Evolutionary conservation across 2,888 invertebrate genomes (phyloP), one percentile per base, ranked within the genome.

Genomic region (Drosophila bunnanda): DNA sequence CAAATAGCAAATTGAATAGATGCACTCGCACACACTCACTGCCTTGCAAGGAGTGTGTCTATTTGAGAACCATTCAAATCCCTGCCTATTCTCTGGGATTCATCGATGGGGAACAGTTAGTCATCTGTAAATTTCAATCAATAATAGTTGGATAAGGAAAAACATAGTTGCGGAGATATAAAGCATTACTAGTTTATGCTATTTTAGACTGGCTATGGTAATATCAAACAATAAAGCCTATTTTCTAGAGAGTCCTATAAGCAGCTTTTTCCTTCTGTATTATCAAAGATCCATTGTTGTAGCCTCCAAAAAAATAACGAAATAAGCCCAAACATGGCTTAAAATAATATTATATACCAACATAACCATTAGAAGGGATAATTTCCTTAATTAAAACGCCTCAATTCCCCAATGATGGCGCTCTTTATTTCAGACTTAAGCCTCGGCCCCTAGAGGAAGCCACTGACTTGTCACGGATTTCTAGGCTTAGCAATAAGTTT

Each of bases 401-500:
- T 50, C 15, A 15, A 2, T 15, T 20, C 9, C 55, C 55, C 22
- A 0, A 56, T 32, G n/a, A 32, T 43, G 43, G 41, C 17, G 34
- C 64, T 25, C 28, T 41, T 34, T 20, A 25, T 17, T 50, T 39
- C 17, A 10, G 13, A 50, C 38, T 15, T 30, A 38, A 53, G 53
- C 38, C 34, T 39, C n/a, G n/a, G 25, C 22, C 58, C 59, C 46
- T 39, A 15, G 25, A 32, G 62, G 12, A 59, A 56, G 50, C 50
- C 61, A 65, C 39, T 65, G 64, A 65, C 64, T 65, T 65, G 62
- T 65, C 64, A 17, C 34, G 64, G 64, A 65, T 65, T 65, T 65
- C 62, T 52, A 65, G 64, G 64, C 64, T 65, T 65, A 65, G 62
- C 62, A 61, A 65, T 65, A 61, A 61, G 50, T 65, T 61, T 41